Percentiles rank a stretch among this genome's conserved stretches.
Conservation (phyloP, 2,888 invertebrate species). For the Clostera curtula region DNA sequence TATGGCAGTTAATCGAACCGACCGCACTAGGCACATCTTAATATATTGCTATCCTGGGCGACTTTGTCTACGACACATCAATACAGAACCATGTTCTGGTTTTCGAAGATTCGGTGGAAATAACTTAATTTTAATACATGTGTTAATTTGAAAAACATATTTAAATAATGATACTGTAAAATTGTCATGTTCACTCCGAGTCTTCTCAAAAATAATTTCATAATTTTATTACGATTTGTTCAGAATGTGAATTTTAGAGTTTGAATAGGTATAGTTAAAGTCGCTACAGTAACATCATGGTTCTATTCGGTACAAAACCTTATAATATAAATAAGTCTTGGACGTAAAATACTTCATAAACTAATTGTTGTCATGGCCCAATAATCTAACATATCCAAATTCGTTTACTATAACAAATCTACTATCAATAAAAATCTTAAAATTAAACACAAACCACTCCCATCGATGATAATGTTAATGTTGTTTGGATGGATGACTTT, state of each 20-base stretch:
- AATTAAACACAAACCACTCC: conserved; percentile 65
- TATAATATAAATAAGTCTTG: conserved; percentile 58
- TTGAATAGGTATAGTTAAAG: conserved; percentile 19
- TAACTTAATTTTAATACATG: conserved; percentile 33
- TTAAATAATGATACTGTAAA: too few relatives aligned
- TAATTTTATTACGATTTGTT: too few relatives aligned
- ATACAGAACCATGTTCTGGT: conserved; percentile 61
- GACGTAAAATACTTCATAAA: conserved; percentile 57
- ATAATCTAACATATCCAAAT: conserved; percentile 62
- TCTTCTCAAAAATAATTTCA: conserved; percentile 6
- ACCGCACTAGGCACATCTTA: conserved; percentile 59
- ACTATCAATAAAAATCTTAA: conserved; percentile 51
- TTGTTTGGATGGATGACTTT: conserved; percentile 51
- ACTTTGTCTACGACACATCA: conserved; percentile 43
- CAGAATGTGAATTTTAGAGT: too few relatives aligned
- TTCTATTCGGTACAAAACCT: conserved; percentile 37
- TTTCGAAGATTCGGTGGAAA: conserved; percentile 69
- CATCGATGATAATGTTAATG: conserved; percentile 59
- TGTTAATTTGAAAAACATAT: conserved; percentile 6
- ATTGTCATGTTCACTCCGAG: too few relatives aligned
- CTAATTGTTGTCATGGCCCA: conserved; percentile 68
- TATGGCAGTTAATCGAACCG: conserved; percentile 74
- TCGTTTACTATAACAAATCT: conserved; percentile 55
- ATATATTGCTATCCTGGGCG: conserved; percentile 37
- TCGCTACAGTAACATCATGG: conserved; percentile 19